Evolutionary conservation across 2,113 vertebrate species (phyloP), one percentile per base, ranked within the genome.

Genomic region (Colossoma macropomum): DNA sequence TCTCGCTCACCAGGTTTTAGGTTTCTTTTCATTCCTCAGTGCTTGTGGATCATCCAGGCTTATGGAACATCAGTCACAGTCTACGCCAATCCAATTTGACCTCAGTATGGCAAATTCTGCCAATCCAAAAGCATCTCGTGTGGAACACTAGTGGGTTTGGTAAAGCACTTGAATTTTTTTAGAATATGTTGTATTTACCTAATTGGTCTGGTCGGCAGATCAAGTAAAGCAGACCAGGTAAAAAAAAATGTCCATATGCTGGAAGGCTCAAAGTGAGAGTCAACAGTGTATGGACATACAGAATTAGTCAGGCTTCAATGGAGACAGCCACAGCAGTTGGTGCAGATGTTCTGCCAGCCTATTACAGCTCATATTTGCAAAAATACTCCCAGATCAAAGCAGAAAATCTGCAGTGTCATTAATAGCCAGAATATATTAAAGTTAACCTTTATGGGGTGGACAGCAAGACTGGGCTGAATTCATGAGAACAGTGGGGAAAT

Each of bases 291-390:
- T 69, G n/a, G 60, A n/a, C 48, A 56, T 78, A 48, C 41, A 68
- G 62, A 66, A 69, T 30, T 12, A 56, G 63, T 34, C 48, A 56
- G 48, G 59, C 41, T 50, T 52, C 66, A 63, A 32, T 54, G 21
- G 21, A n/a, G 28, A 62, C 59, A 62, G 17, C 19, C 62, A 16
- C 32, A 73, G 38, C 11, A 54, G 66, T 3, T 48, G 5, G 38
- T 79, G 78, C 21, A 85, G 79, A 84, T 65, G 12, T 80, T 60
- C 54, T 79, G 25, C 66, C 81, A 12, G 30, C 32, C 59, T 62
- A 62, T 62, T 62, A 62, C 23, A 27, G n/a, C 59, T 62, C 59
- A 41, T 10, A 38, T 69, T 21, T 69, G 34, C 32, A 38, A 38
- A 69, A 41, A 69, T 34, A n/a, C 34, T 69, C 34, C 66, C 66